Percentiles rank a stretch among this genome's conserved stretches.
phyloP scores from a whole-genome alignment of 2,113 vertebrate species.

The Halichoerus grypus region DNA sequence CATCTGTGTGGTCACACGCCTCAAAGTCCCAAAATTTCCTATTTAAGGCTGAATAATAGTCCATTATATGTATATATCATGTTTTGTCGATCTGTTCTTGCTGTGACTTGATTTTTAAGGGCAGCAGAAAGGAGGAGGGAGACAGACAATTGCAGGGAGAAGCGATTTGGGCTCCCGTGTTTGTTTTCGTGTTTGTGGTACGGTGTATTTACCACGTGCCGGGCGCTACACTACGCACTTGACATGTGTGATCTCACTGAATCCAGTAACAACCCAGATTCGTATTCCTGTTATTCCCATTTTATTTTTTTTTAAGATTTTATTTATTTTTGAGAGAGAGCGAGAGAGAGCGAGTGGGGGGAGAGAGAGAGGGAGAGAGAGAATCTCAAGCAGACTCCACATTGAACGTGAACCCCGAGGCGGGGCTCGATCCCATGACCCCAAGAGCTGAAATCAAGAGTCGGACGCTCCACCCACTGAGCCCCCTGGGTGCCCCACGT shows the following conservation, averaged over 20 bases:
- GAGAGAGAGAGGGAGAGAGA: background rate
- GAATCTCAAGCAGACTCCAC: background rate
- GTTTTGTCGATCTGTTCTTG: background rate
- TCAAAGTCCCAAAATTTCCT: background rate
- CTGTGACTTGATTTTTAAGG: constrained; percentile 21
- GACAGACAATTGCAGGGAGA: background rate
- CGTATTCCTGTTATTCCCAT: background rate
- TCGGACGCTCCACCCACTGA: background rate
- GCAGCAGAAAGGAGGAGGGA: background rate
- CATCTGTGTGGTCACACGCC: background rate
- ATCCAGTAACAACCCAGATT: background rate
- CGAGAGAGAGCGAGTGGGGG: background rate
- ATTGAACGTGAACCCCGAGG: background rate
- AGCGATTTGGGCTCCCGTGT: background rate
- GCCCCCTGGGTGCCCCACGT: background rate
- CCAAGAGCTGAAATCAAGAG: background rate
- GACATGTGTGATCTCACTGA: background rate
- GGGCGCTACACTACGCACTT: background rate
- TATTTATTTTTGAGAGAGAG: background rate
- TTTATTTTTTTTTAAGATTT: background rate
- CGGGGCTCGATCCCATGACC: background rate
- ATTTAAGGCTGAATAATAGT: constrained; percentile 2
- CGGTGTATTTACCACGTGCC: background rate
- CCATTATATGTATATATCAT: background rate
- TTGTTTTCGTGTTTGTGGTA: background rate